phyloP scores from a whole-genome alignment of 64 coral and sea anemone genomes.

The Actinia equina region DNA sequence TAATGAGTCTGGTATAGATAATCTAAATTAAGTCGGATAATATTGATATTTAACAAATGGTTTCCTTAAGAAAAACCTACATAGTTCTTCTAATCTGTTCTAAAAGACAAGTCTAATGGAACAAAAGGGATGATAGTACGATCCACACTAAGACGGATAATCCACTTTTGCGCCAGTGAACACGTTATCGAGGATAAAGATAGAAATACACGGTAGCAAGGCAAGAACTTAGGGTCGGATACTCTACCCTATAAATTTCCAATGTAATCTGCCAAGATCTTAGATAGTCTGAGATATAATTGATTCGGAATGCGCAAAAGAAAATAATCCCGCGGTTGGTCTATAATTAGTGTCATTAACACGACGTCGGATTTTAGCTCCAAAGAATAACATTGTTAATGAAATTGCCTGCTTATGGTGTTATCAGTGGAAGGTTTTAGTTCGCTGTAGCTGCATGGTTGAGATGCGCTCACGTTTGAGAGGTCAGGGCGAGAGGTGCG shows the following conservation, averaged over 20 bases:
- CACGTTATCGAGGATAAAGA: not conserved
- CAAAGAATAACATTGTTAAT: not conserved
- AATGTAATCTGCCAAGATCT: not conserved
- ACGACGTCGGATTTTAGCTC: not conserved
- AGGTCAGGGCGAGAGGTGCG: not conserved
- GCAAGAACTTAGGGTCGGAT: not conserved
- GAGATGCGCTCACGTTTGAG: not conserved
- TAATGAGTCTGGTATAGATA: not conserved
- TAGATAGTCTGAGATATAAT: not conserved
- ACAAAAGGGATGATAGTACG: slow-evolving; percentile 1
- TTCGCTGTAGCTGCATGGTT: not conserved
- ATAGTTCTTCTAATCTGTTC: not conserved
- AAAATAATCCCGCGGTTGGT: not conserved
- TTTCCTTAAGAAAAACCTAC: not conserved
- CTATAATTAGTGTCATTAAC: not conserved
- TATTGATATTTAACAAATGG: slow-evolving; percentile 3
- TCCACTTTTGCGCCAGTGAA: not conserved
- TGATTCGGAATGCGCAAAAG: not conserved
- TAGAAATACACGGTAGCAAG: not conserved
- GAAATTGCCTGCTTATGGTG: not conserved
- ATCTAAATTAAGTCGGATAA: not conserved
- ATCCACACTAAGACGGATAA: not conserved
- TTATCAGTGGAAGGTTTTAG: not conserved
- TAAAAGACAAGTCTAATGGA: not conserved
- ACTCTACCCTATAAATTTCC: not conserved